These are phyloP conservation scores for Enoplolaimus lenunculus DNA, from an alignment of 2,888 invertebrate genomes.

Conservation along the genomic window DNA sequence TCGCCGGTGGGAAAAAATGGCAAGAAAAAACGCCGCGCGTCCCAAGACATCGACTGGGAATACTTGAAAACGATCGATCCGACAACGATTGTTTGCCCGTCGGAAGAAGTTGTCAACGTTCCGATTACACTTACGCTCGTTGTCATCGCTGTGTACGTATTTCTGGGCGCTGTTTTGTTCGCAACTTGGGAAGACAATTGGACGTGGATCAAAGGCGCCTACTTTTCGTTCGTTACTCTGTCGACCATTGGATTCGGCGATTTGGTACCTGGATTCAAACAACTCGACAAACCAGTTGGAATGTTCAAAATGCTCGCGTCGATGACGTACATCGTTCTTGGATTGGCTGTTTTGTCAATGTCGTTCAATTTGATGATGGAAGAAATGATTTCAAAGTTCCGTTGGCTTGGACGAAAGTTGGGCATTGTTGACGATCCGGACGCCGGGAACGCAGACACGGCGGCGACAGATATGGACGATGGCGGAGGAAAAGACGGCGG, in stretches of 20 bases:
- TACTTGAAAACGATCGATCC: constrained; percentile 7
- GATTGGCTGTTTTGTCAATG: constrained; percentile 26
- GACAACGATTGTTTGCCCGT: not conserved
- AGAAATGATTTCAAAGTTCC: constrained; percentile 25
- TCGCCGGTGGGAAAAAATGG: too few relatives aligned
- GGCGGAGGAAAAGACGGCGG: too few relatives aligned
- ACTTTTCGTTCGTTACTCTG: constrained; percentile 25
- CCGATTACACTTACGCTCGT: constrained; percentile 24
- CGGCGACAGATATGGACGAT: too few relatives aligned
- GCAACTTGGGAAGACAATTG: constrained; percentile 23
- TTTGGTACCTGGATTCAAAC: constrained; percentile 23
- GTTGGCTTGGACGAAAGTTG: constrained; percentile 23
- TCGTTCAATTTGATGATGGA: constrained; percentile 26
- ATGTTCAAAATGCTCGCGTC: constrained; percentile 20
- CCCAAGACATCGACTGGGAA: constrained; percentile 11
- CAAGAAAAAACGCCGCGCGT: not conserved
- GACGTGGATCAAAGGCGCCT: constrained; percentile 24
- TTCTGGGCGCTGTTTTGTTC: constrained; percentile 25
- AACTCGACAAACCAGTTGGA: constrained; percentile 21
- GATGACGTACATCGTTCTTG: constrained; percentile 24
- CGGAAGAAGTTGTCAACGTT: too few relatives aligned
- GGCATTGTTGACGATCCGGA: constrained; percentile 24
- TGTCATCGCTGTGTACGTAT: constrained; percentile 24
- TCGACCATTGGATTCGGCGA: constrained; percentile 26
- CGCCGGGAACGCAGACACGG: too few relatives aligned